Evolutionary conservation across 1,140 invertebrate species (phyloP).

Genomic region (Muscidifurax raptorellus): DNA sequence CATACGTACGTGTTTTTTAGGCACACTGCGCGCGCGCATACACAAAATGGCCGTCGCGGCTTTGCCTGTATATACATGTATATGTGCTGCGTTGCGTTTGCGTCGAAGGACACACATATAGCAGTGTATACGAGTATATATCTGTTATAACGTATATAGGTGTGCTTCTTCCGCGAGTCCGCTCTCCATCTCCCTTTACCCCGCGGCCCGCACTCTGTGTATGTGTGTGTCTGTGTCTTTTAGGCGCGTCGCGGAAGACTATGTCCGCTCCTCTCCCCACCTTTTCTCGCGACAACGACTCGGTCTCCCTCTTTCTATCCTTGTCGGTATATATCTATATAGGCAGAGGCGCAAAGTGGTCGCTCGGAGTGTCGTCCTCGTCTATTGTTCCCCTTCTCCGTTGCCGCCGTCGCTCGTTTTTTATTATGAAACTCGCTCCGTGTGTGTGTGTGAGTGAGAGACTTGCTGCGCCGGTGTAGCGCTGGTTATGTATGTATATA

Average conservation of each 20-base stretch:
- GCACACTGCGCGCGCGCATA: not conserved
- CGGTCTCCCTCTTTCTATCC: not conserved
- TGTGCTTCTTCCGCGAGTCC: not conserved
- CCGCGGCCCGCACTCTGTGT: too few relatives aligned
- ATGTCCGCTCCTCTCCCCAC: not conserved
- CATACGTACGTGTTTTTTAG: not conserved
- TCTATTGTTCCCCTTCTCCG: not conserved
- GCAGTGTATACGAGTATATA: not conserved
- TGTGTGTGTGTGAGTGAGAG: too few relatives aligned
- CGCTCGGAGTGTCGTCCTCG: constrained; percentile 1
- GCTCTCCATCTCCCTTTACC: too few relatives aligned
- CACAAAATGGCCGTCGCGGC: not conserved
- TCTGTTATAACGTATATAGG: not conserved
- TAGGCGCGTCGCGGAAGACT: not conserved
- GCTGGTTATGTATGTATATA: not conserved
- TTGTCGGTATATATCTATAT: not conserved
- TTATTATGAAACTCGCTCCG: not conserved
- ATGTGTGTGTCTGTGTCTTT: not conserved
- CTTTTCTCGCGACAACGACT: not conserved
- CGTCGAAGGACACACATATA: not conserved
- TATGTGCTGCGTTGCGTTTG: too few relatives aligned
- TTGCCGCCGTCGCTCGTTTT: not conserved
- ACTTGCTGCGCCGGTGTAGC: not conserved
- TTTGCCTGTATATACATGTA: not conserved
- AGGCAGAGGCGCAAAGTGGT: constrained; percentile 12